Evolutionary conservation across 2,797 vertebrate species (phyloP), one percentile per base, ranked within the genome.

Genomic region (Xenops minutus): DNA sequence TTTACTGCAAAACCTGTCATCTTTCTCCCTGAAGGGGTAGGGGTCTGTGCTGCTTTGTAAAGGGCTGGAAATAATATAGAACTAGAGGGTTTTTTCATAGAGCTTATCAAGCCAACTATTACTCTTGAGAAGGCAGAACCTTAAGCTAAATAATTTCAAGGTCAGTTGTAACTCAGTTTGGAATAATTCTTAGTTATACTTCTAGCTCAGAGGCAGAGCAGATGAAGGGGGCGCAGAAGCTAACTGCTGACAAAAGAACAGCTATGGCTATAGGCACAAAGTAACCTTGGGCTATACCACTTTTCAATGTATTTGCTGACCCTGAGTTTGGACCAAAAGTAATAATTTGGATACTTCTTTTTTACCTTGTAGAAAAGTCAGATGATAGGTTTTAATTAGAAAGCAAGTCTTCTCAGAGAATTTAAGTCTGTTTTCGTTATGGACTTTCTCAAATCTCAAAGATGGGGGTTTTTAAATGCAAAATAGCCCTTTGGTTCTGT

Each of bases 91-190:
- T 66, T 64, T 85, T 89, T 9, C 29, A 32, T 27, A 41, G 37
- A 61, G 13, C 67, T 82, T 34, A 27, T 62, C 19, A 41, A 56
- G 52, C 8, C 14, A 74, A 26, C 36, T 81, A 8, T 71, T 80
- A 34, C 39, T 76, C 44, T 32, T 72, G 39, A 86, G 71, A 81
- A 92, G 30, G 27, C 46, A 92, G 72, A 94, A 66, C 36, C 11
- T 88, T 75, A 88, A 92, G 63, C n/a, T 48, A 90, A 89, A 74
- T 91, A 74, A 84, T 75, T 92, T 88, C 52, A 59, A 76, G 73
- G 63, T 92, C 77, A 82, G 36, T 68, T 88, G 44, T 90, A 43
- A 79, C 80, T 92, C 61, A 44, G 3, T 74, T 66, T 37, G 21
- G 36, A 86, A 11, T 82, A 79, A 56, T 36, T 89, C 58, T 75